phyloP scores from a whole-genome alignment of 2,797 vertebrate genomes.

The Mormyrus proboscirostris region DNA sequence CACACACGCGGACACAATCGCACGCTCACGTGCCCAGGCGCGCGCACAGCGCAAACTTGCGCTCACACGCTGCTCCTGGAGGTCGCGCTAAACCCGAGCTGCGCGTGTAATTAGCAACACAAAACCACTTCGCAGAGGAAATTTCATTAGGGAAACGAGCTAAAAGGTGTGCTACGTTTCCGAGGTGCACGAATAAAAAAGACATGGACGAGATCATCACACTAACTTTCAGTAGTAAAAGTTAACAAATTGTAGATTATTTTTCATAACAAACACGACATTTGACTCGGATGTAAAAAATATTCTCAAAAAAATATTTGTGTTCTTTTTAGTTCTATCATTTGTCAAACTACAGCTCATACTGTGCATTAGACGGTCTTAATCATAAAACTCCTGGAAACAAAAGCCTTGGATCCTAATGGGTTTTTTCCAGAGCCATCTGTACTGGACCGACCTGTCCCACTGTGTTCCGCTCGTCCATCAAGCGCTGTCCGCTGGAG shows the following conservation, averaged over 20 bases:
- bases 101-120: background rate
- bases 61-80: background rate
- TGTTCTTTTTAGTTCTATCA: background rate
- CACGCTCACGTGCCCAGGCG: background rate
- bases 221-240: background rate
- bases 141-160: background rate
- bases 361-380: background rate
- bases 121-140: background rate
- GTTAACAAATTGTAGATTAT: background rate
- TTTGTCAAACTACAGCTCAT: background rate
- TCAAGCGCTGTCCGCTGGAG: slow-evolving; percentile 13
- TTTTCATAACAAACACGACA: background rate
- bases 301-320: background rate
- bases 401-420: slow-evolving; percentile 10
- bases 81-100: background rate
- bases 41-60: background rate
- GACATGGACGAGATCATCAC: background rate
- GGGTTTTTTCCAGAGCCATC: slow-evolving; percentile 19
- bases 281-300: background rate
- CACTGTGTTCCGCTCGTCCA: slow-evolving; percentile 11
- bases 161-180: background rate
- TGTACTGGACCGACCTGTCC: background rate
- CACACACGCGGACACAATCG: slow-evolving; percentile 5
- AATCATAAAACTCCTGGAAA: slow-evolving; percentile 1
- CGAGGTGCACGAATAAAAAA: background rate